Conservation (phyloP, 2,797 vertebrate genomes). For the Hyperoplus immaculatus region DNA sequence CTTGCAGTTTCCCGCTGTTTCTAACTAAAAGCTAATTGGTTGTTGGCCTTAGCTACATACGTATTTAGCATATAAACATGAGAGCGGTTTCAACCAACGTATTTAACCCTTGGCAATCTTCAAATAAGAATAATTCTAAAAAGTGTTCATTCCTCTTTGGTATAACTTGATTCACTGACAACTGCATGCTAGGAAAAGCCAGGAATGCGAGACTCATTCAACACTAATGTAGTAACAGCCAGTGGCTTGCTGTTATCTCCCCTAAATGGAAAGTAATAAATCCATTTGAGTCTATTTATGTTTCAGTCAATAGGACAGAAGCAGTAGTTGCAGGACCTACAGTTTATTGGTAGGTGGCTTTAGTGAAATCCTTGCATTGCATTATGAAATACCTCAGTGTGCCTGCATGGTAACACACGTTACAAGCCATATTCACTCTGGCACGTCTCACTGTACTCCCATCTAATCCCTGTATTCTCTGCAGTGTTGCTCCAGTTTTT, state of each 20-base stretch:
- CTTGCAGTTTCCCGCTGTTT: neutral
- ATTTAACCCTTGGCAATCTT: neutral
- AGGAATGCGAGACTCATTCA: neutral
- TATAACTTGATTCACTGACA: neutral
- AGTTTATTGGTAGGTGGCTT: constrained; percentile 20
- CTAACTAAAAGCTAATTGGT: neutral
- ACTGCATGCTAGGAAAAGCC: neutral
- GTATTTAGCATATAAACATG: neutral
- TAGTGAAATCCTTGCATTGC: constrained; percentile 39
- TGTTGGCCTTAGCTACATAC: neutral
- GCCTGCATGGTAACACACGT: constrained; percentile 28
- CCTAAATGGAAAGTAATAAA: constrained; percentile 17
- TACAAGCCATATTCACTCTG: constrained; percentile 40
- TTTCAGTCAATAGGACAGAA: constrained; percentile 20
- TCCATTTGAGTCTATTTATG: constrained; percentile 7
- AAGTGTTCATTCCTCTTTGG: neutral
- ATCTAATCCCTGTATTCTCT: constrained; percentile 73
- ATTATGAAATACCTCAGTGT: constrained; percentile 14
- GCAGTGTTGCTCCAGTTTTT: constrained; percentile 71
- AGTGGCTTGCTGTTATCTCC: neutral
- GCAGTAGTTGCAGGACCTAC: constrained; percentile 24
- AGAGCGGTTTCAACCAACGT: neutral
- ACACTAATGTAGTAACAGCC: neutral
- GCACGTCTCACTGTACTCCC: constrained; percentile 48
- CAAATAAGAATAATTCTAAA: neutral